These are phyloP conservation scores for Escarpia spicata DNA, from an alignment of 2,888 invertebrate species.

Conservation along the genomic window DNA sequence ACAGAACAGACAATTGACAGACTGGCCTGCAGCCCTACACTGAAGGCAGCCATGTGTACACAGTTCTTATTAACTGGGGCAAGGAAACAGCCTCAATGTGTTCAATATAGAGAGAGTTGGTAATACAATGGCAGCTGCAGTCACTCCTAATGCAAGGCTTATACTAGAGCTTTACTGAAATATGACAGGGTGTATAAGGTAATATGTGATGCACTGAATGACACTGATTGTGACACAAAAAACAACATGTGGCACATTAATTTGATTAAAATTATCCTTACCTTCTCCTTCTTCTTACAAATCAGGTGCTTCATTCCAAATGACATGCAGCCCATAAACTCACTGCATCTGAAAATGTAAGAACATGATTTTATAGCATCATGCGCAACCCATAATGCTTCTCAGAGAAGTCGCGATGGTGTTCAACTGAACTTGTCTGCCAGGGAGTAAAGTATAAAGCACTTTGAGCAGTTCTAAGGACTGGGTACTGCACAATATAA, in stretches of 20 bases:
- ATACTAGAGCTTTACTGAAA: neutral
- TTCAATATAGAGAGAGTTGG: neutral
- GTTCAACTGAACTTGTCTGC: no score
- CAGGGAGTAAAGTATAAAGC: no score
- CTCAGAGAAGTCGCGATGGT: no score
- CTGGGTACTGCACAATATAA: no score
- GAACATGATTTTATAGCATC: neutral
- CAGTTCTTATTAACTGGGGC: neutral
- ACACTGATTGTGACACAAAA: no score
- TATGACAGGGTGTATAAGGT: neutral
- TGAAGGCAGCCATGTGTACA: neutral
- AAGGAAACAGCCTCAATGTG: neutral
- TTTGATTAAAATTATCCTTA: neutral
- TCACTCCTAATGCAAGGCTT: neutral
- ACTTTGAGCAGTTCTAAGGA: no score
- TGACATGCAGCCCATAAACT: constrained; percentile 92
- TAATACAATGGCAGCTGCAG: neutral
- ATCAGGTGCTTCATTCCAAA: constrained; percentile 85
- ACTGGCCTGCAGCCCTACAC: no score
- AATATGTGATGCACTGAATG: no score
- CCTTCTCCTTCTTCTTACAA: constrained; percentile 73
- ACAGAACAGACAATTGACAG: no score
- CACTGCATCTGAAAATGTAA: constrained; percentile 78
- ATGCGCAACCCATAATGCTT: neutral
- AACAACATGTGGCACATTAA: neutral